Base-by-base conservation (phyloP, 2,113 vertebrate species). In the Otolemur garnettii region DNA sequence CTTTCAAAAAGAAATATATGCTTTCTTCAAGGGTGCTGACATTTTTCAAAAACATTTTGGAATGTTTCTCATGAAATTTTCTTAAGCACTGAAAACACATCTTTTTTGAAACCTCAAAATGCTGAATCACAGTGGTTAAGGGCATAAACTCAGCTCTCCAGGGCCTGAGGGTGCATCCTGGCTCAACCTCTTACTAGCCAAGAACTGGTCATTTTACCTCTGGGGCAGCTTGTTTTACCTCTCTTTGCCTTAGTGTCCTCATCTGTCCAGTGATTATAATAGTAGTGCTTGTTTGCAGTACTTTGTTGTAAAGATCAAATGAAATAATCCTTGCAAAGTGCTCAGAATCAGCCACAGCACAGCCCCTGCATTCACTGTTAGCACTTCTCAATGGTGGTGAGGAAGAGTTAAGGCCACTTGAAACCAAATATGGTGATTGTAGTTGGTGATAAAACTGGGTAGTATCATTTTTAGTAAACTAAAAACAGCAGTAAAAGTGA, bases 71-170 rank as follows among this genome's bases (percentile, higher is more conserved):
- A 60, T 81, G 66, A 82, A 87, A 68, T 91, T 81, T 79, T 94
- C 75, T 71, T 59, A 64, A 93, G 13, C 93, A 74, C 24, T 87
- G 83, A 79, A 93, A 96, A 83, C 22, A 50, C 35, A 64, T 83
- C 13, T 53, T 71, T 91, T 93, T 68, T 72, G 30, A 86, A 88
- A 94, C 85, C 6, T 17, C n/a, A 72, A 28, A 45, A 19, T 66
- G 19, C 64, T 84, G 33, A 75, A 86, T 55, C 15, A 62, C 15
- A 64, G 26, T 57, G n/a, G n/a, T 82, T 71, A 80, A 93, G 35
- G 60, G 22, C 42, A 22, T 85, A 62, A 62, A 55, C 42, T 68
- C 83, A 53, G 42, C 53, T 83, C 71, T 68, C 19, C 30, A 77
- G 3, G 18, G 33, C 33, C 35, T 19, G 24, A 10, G 8, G 55